phyloP scores from a whole-genome alignment of 1,140 invertebrate genomes.

The Panagrolaimus sp. region DNA sequence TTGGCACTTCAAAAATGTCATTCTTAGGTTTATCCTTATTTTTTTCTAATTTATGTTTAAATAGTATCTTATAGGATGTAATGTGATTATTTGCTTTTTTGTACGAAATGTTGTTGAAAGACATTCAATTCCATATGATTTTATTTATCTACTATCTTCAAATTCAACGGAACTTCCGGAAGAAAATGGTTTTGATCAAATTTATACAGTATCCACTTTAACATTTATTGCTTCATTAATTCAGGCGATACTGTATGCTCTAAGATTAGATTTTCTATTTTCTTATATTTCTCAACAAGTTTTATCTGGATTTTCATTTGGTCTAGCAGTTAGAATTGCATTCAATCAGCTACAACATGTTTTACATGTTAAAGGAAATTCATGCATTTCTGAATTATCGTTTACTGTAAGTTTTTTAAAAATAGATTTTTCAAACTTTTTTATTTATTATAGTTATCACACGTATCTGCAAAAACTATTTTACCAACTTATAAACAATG shows the following conservation, averaged over 20 bases:
- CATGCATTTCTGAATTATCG: conserved; percentile 24
- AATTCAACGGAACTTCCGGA: neutral
- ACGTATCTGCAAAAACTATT: neutral
- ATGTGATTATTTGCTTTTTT: conserved; percentile 42
- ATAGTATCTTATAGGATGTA: conserved; percentile 24
- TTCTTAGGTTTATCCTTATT: conserved; percentile 72
- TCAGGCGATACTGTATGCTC: conserved; percentile 32
- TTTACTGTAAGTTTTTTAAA: conserved; percentile 17
- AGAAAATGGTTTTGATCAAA: neutral
- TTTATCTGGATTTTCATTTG: conserved; percentile 34
- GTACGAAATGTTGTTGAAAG: conserved; percentile 33
- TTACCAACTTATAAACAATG: conserved; percentile 2
- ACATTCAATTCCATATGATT: conserved; percentile 9
- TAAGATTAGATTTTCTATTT: conserved; percentile 41
- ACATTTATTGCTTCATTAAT: conserved; percentile 31
- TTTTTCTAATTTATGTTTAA: neutral
- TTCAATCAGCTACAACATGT: conserved; percentile 38
- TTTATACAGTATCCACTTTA: conserved; percentile 14
- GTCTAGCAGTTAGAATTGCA: conserved; percentile 30
- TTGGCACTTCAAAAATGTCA: conserved; percentile 83
- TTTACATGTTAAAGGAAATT: conserved; percentile 21
- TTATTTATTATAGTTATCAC: conserved; percentile 5
- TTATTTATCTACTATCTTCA: conserved; percentile 16
- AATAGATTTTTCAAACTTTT: neutral
- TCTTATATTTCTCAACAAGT: conserved; percentile 28